Evolutionary conservation across 1,140 invertebrate genomes (phyloP).

Genomic region (Papilio polyxenes): DNA sequence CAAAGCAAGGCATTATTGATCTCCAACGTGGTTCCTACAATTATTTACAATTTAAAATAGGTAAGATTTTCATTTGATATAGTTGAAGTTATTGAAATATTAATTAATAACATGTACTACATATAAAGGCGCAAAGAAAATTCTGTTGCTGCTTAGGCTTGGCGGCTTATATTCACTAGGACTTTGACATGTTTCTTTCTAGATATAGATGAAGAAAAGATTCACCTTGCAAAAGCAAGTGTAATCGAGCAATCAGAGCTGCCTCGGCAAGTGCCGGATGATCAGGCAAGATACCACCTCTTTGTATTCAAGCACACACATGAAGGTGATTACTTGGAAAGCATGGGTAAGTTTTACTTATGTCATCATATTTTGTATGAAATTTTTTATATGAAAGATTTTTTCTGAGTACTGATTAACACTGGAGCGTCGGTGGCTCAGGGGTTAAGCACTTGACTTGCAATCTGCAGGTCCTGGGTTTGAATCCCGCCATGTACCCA

Average conservation of each 20-base stretch:
- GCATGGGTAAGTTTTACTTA: constrained; percentile 83
- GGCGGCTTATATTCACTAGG: no score
- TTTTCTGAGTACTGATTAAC: no score
- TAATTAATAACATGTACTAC: no score
- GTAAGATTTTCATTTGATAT: constrained; percentile 55
- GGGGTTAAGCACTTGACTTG: no score
- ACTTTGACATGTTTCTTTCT: constrained; percentile 44
- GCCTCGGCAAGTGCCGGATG: constrained; percentile 88
- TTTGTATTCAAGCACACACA: constrained; percentile 95
- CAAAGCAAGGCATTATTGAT: constrained; percentile 87
- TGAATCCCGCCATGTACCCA: no score
- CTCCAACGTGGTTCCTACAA: constrained; percentile 84
- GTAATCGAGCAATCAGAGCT: constrained; percentile 84
- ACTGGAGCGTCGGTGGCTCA: no score
- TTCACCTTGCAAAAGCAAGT: constrained; percentile 85
- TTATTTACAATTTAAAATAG: constrained; percentile 90
- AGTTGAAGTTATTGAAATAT: no score
- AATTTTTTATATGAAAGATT: no score
- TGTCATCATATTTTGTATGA: no score
- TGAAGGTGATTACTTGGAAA: constrained; percentile 93
- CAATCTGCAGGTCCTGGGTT: no score
- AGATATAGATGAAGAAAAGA: constrained; percentile 89
- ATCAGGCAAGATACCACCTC: constrained; percentile 95
- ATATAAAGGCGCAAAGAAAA: no score
- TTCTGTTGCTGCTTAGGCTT: no score